phyloP scores from a whole-genome alignment of 2,113 vertebrate species.

The Himantopus leucocephalus region DNA sequence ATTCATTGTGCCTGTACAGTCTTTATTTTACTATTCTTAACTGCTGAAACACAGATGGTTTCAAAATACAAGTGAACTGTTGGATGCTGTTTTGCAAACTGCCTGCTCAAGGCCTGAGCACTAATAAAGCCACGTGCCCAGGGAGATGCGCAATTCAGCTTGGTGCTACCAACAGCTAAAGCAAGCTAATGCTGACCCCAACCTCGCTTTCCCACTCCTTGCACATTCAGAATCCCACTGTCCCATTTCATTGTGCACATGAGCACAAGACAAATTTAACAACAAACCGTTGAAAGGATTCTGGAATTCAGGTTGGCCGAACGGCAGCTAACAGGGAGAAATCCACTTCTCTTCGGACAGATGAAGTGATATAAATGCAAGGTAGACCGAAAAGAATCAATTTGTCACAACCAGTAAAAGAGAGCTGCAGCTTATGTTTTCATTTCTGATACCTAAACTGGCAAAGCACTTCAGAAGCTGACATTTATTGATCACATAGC shows the following conservation, averaged over 20 bases:
- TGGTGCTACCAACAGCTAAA: no score
- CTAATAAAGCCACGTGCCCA: background rate
- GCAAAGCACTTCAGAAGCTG: conserved; percentile 14
- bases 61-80: background rate
- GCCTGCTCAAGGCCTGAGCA: background rate
- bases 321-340: background rate
- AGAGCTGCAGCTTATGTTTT: conserved; percentile 23
- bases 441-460: conserved; percentile 22
- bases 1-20: background rate
- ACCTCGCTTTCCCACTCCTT: background rate
- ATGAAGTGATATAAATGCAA: conserved; percentile 1
- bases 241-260: background rate
- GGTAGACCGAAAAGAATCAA: background rate
- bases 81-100: background rate
- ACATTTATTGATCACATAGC: conserved; percentile 28
- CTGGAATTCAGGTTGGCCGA: background rate
- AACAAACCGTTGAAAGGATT: background rate
- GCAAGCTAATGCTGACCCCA: background rate
- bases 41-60: background rate
- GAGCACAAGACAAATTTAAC: background rate
- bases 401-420: conserved; percentile 18
- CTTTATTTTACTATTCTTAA: background rate
- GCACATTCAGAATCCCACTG: background rate
- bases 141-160: background rate
- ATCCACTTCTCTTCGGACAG: background rate